Percentiles rank a stretch among this genome's conserved stretches.
phyloP scores from a whole-genome alignment of 2,888 invertebrate genomes.

The Parnassius smintheus region DNA sequence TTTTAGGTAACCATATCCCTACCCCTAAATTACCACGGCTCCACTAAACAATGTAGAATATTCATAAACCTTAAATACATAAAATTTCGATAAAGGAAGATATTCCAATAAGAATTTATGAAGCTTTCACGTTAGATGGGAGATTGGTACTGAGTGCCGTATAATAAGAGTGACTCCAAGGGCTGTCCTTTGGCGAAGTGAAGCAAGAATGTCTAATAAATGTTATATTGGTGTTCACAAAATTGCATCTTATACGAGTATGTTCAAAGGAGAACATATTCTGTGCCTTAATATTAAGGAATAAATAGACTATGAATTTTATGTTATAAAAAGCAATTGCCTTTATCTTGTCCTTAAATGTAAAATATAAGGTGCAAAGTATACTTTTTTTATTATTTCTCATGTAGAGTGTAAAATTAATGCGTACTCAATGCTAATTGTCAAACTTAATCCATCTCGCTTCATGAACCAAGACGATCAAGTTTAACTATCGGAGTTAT shows the following conservation, averaged over 20 bases:
- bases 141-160: not conserved
- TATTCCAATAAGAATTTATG: conserved; percentile 22
- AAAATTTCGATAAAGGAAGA: conserved; percentile 1
- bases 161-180: conserved; percentile 11
- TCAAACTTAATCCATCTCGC: conserved; percentile 23
- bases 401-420: conserved; percentile 7
- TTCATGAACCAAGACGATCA: conserved; percentile 16
- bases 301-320: conserved; percentile 23
- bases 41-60: too few relatives aligned
- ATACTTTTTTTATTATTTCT: not conserved
- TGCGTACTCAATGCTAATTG: conserved; percentile 16
- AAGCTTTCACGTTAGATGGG: conserved; percentile 2
- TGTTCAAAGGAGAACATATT: conserved; percentile 21
- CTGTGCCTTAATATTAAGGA: conserved; percentile 25
- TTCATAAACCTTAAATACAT: too few relatives aligned
- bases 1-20: too few relatives aligned
- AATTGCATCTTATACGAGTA: conserved; percentile 26
- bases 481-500: conserved; percentile 12
- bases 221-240: conserved; percentile 26
- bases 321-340: conserved; percentile 6
- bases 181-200: conserved; percentile 24
- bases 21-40: too few relatives aligned
- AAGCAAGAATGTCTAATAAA: conserved; percentile 29
- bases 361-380: too few relatives aligned
- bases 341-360: too few relatives aligned